Evolutionary conservation across 2,888 invertebrate genomes (phyloP), one percentile per base, ranked within the genome.

Genomic region (Schrankia costaestrigalis): DNA sequence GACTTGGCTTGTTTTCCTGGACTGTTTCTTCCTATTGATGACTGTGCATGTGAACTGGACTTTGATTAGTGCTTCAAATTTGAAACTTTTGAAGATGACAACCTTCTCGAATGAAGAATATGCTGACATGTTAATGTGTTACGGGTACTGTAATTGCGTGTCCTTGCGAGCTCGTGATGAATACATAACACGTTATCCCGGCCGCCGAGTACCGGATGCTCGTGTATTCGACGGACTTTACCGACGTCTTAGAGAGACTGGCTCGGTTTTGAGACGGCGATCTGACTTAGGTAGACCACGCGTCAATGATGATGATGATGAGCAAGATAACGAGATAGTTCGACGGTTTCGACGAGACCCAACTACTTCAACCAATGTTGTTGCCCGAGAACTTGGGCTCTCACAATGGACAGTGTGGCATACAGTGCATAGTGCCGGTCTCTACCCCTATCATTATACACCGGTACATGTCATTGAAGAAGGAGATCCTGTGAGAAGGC

Each of bases 231-330:
- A 45, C 14, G 8, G 10, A 22, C 10, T 10, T 22, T 9, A 22
- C 10, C 22, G 25, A 7, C 25, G 25, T 9, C 38, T 56, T 39
- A 33, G 51, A 46, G 52, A 52, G 37, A 55, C 49, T 46, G 58
- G 52, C 44, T 49, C 47, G 28, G 52, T 54, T 46, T 42, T 31
- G 22, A 47, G 47, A 30, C 39, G 42, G 42, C 31, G 34, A 18
- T 39, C 50, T 37, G 55, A 59, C 39, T 6, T 46, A 26, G 56
- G 45, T 15, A 46, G 47, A 50, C 53, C 51, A 45, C 43, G 47
- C 21, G 25, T 46, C n/a, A 31, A 47, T 27, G 48, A 50, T 12
- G 41, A 52, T 26, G 48, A 50, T 10, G 44, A 47, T 36, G 37
- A 47, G 26, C 21, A 42, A 13, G 38, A 39, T 27, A 42, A 29